Evolutionary conservation across 2,113 vertebrate genomes (phyloP), one percentile per base, ranked within the genome.

Genomic region (Nerophis lumbriciformis): DNA sequence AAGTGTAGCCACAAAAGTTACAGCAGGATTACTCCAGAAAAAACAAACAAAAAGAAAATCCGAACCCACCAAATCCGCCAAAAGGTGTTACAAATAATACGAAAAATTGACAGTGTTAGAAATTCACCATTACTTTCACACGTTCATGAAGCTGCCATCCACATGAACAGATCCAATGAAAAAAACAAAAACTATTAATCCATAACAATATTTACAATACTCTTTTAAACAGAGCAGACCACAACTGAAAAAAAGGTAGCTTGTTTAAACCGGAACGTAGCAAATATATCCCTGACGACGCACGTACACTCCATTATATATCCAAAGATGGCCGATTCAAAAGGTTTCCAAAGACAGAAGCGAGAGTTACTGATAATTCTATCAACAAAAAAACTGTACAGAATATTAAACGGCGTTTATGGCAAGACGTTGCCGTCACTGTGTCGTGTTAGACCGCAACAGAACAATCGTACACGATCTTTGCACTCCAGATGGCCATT

Each of bases 171-270:
- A 69, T 68, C 78, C 49, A 65, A 68, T 60, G 68, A 70, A 80
- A 77, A 79, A 83, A 57, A 44, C 54, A 47, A 70, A 61, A 65
- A 58, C 73, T 71, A 72, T 67, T 51, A 71, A 49, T 79, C 63
- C 74, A 61, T 64, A 68, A 75, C 60, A 72, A 77, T 82, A 83
- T 87, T 70, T 83, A 87, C 81, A 83, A 76, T 71, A 79, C 84
- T 88, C 82, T 82, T 82, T 85, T 81, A 81, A 85, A 87, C 83
- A 83, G 83, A 85, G 80, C 75, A 82, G 68, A 79, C 58, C 61
- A 77, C 59, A 65, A 45, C 6, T 80, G 16, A 28, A 65, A n/a
- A 75, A 53, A 59, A 85, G 85, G 78, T 59, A 76, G 19, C 6
- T 44, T 21, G 19, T 53, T 13, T 36, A 7, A 36, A 57, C 4